Base-by-base conservation (phyloP, 2,888 invertebrate genomes). In the Orchesella flavescens region DNA sequence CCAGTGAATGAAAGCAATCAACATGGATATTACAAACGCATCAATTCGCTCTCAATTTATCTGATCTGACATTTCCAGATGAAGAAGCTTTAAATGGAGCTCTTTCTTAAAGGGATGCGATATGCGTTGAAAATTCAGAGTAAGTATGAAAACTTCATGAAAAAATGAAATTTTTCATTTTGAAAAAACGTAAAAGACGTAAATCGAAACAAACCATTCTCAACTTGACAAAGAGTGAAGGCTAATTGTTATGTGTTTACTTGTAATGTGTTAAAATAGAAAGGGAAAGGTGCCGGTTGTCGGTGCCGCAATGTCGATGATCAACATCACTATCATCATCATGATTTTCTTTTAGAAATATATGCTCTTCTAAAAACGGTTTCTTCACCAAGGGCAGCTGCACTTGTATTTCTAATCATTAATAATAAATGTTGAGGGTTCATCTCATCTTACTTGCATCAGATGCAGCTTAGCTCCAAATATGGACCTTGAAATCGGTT, bases 401-500 rank as follows among this genome's bases (percentile, higher is more conserved):
- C 55, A 76, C 76, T 76, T 76, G 76, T 76, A 21, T 66, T 53
- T 12, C 9, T 9, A 19, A 75, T 75, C 65, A 75, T 75, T 65
- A 75, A 65, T 34, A 75, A 24, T 34, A 61, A 61, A 61, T 61
- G 13, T 24, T 12, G 12, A 24, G 13, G 34, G 34, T 34, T 34
- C 34, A 34, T n/a, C n/a, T n/a, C n/a, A n/a, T n/a, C n/a, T n/a
- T n/a, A n/a, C n/a, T n/a, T n/a, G n/a, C n/a, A n/a, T n/a, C n/a
- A n/a, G n/a, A n/a, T n/a, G n/a, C n/a, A n/a, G n/a, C n/a, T n/a
- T 34, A 34, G 34, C 34, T 74, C 44, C 66, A 55, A 34, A 44
- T 23, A 24, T 66, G 43, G 68, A 76, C 66, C 76, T 76, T 76
- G 66, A 76, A 76, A 76, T 76, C 76, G 55, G 68, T 76, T 76